Evolutionary conservation across 2,888 invertebrate genomes (phyloP), one percentile per base, ranked within the genome.

Genomic region (Chrysodeixis includens): DNA sequence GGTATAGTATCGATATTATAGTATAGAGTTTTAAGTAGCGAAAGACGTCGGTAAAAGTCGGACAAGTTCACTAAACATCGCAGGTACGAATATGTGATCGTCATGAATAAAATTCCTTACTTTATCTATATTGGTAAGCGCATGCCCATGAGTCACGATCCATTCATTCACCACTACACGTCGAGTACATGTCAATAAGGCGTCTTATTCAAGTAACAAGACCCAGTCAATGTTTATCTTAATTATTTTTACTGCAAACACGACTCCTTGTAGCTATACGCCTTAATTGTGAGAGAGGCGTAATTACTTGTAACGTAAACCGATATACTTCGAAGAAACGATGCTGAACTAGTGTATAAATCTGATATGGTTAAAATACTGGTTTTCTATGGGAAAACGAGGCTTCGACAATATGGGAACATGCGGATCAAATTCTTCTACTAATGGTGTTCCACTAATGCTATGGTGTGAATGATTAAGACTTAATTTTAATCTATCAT

Each of bases 151-250:
- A 49, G 46, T 49, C 46, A 49, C 46, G 20, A 74, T 26, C 66
- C 78, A 79, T 59, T 69, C 78, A 74, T 78, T 79, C 79, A 74
- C 60, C 55, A 71, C 61, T 66, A 58, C 66, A 67, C 54, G 56
- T 68, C 30, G 51, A 69, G 72, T 74, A 71, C 61, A 77, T 67
- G 72, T 67, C 74, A 70, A 62, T 62, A 61, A 71, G 61, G 76
- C 69, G 65, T 82, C 65, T 74, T 78, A 79, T 79, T 75, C 67
- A 71, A 71, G 83, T 76, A 85, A 85, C 69, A 64, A 66, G 83
- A 85, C 26, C 61, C 67, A 60, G 56, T 26, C 68, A 63, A 66
- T 77, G 79, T 82, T 83, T 85, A 83, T 83, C 83, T 78, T 72
- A 74, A 78, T 75, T 78, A 78, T 75, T 81, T 79, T 71, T 61